Base-by-base conservation (phyloP, 2,888 invertebrate genomes). In the Hypomecis atomaria region DNA sequence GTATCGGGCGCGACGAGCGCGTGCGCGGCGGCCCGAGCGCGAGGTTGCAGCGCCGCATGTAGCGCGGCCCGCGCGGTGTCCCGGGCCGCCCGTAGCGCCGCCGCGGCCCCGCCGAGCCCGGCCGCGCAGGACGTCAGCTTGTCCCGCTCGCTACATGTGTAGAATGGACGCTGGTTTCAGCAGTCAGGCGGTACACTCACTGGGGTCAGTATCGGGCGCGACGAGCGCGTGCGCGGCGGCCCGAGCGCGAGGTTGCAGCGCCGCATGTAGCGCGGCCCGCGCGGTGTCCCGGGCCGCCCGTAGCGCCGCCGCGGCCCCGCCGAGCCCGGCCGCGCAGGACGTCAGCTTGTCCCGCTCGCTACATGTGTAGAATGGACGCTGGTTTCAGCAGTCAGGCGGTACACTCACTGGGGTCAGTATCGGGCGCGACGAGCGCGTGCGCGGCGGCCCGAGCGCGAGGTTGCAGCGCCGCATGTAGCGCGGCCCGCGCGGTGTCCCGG, bases 151-250 rank as follows among this genome's bases (percentile, higher is more conserved):
- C 85, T 71, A 0, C 82, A 71, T 71, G n/a, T 23, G 0, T 95
- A 94, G 73, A 95, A 94, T 37, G 95, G 94, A 94, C 94, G 75
- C 95, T 94, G 72, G 98, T 94, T 67, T 95, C 96, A 67, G 94
- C 94, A 78, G 97, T 97, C 42, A 99, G 91, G 0, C 97, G 96
- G 83, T 96, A 96, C 50, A 98, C 95, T 88, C 98, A 98, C 82
- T 98, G 98, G 68, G 96, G n/a, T n/a, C n/a, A n/a, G n/a, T n/a
- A n/a, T n/a, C n/a, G n/a, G n/a, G n/a, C n/a, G n/a, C n/a, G n/a
- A n/a, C n/a, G n/a, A n/a, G n/a, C n/a, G n/a, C n/a, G n/a, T n/a
- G n/a, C n/a, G n/a, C n/a, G n/a, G n/a, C n/a, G n/a, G n/a, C n/a
- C n/a, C n/a, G n/a, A n/a, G n/a, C n/a, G n/a, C n/a, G n/a, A n/a